Evolutionary conservation across 2,888 invertebrate genomes (phyloP), one percentile per base, ranked within the genome.

Genomic region (Agrotis segetum): DNA sequence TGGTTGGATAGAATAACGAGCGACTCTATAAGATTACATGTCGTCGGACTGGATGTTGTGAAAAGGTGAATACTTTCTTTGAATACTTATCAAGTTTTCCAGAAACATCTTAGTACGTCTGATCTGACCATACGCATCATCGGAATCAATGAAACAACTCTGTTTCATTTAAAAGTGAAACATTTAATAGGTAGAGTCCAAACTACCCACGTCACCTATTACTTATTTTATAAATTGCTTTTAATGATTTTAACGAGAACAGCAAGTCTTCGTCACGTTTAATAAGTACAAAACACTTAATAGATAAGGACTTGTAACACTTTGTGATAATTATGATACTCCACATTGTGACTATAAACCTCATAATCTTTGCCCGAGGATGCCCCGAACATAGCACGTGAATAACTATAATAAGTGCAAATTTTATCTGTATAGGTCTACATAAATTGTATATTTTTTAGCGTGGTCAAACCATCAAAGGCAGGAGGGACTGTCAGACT

Each of bases 271-370:
- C 29, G 50, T 67, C 67, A 61, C 44, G 55, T 74, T 59, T 55
- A 58, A 58, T 53, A 55, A 56, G 46, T 68, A 61, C 60, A 46
- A 56, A 62, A 49, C 40, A 66, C 65, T 74, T n/a, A 13, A 59
- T 34, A 72, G 53, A 74, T 53, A 66, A 19, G 17, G 16, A 11
- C 24, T 46, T 21, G 34, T 49, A 49, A 29, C 53, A 66, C 24
- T 53, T 69, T 65, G 6, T 21, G 65, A 70, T 69, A n/a, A n/a
- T n/a, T n/a, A 74, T 19, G 2, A 40, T 19, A 68, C 65, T 73
- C 3, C 1, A 74, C 46, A 50, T 29, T 62, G 44, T 44, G 21
- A 61, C 13, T 4, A 24, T 60, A 49, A 2, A 49, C 47, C 13
- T 46, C 52, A 21, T 40, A 53, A 64, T 64, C 44, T n/a, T 24